These are phyloP conservation scores for Antechinus flavipes DNA, from an alignment of 2,113 vertebrate species.

Conservation along the genomic window DNA sequence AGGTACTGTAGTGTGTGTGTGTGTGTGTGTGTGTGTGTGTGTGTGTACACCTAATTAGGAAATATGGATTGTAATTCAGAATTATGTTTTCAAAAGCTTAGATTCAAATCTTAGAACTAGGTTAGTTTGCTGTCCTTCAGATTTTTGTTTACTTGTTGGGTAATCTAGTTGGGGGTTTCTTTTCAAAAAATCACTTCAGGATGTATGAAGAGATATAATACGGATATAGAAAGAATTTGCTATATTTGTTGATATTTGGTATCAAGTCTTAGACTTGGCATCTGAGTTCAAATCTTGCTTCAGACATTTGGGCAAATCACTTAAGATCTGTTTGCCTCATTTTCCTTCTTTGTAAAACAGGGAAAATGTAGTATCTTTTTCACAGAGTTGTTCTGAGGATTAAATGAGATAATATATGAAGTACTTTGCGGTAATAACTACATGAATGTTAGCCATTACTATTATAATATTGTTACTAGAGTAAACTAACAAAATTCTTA, in stretches of 20 bases:
- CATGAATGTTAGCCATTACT: not conserved
- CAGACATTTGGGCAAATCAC: not conserved
- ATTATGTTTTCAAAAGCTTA: not conserved
- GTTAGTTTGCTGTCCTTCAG: conserved; percentile 6
- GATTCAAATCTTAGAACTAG: conserved; percentile 1
- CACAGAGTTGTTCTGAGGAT: not conserved
- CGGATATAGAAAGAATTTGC: not conserved
- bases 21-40: too few species aligned
- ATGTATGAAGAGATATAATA: conserved; percentile 21
- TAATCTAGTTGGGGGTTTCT: conserved; percentile 4
- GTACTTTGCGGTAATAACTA: not conserved
- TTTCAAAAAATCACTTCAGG: not conserved
- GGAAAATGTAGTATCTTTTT: not conserved
- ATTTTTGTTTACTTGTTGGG: conserved; percentile 1
- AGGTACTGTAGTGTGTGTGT: conserved; percentile 11
- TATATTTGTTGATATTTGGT: not conserved
- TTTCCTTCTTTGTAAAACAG: not conserved
- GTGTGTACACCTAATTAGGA: not conserved
- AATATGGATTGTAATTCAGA: conserved; percentile 1
- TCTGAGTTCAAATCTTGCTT: not conserved
- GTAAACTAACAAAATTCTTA: not conserved
- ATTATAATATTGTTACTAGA: not conserved
- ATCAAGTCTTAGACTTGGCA: not conserved
- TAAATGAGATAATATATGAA: not conserved
- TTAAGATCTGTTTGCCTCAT: not conserved